These are phyloP conservation scores for Embiotoca jacksoni DNA, from an alignment of 2,113 vertebrate species.

Conservation along the genomic window DNA sequence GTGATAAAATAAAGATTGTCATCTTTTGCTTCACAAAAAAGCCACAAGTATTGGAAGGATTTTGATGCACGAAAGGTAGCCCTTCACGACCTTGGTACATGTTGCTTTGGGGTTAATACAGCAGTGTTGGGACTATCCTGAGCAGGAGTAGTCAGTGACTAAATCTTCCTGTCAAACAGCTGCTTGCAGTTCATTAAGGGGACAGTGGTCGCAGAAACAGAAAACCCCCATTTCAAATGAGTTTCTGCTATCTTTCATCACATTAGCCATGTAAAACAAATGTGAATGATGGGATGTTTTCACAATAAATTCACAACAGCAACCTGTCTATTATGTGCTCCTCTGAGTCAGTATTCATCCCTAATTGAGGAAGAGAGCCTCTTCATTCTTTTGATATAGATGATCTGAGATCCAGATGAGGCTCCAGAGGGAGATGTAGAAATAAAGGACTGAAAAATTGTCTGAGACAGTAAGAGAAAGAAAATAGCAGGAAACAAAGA, in stretches of 20 bases:
- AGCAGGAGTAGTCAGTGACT: background rate
- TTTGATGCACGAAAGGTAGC: no score
- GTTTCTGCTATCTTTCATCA: slow-evolving; percentile 14
- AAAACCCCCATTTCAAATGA: slow-evolving; percentile 34
- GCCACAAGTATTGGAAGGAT: no score
- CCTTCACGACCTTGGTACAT: background rate
- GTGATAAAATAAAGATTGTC: background rate
- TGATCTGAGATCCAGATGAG: slow-evolving; percentile 40
- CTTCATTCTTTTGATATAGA: slow-evolving; percentile 46
- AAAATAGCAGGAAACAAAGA: slow-evolving; percentile 21
- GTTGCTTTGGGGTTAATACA: slow-evolving; percentile 14
- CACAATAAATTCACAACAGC: slow-evolving; percentile 6
- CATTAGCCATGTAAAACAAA: slow-evolving; percentile 6
- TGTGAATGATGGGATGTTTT: background rate
- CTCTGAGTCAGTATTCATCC: slow-evolving; percentile 22
- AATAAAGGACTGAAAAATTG: slow-evolving; percentile 25
- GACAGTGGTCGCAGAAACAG: background rate
- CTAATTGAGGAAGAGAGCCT: slow-evolving; percentile 46
- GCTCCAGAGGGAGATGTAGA: slow-evolving; percentile 20
- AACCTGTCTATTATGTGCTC: slow-evolving; percentile 12
- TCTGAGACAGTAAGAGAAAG: background rate
- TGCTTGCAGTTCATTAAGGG: background rate
- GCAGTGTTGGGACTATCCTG: slow-evolving; percentile 39
- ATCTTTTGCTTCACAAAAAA: background rate
- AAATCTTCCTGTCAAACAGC: slow-evolving; percentile 34